These are phyloP conservation scores for Epinephelus fuscoguttatus DNA, from an alignment of 2,113 vertebrate genomes.

Conservation along the genomic window DNA sequence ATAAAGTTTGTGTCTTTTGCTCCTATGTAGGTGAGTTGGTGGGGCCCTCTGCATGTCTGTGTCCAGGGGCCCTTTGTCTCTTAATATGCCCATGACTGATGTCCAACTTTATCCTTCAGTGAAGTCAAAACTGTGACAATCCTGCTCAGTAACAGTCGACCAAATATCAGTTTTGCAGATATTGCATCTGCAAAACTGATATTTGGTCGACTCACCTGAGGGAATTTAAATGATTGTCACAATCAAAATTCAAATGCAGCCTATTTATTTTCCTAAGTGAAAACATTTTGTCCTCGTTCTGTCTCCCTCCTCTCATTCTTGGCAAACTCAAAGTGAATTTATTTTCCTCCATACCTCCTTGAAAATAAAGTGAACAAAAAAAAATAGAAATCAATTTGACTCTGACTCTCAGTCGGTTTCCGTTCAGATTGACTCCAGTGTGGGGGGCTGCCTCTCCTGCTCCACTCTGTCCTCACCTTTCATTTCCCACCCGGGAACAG, in stretches of 20 bases:
- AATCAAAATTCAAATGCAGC: background rate
- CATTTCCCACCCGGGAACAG: background rate
- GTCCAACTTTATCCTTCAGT: background rate
- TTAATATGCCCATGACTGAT: too few species aligned
- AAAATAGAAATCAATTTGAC: background rate
- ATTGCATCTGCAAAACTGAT: too few species aligned
- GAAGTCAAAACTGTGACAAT: too few species aligned
- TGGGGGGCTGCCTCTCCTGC: background rate
- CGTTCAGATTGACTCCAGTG: background rate
- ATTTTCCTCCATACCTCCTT: background rate
- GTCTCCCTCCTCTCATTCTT: background rate
- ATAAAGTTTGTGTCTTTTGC: too few species aligned
- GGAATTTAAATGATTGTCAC: background rate
- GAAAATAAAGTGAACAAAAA: constrained; percentile 14
- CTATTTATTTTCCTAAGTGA: background rate
- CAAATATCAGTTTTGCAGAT: too few species aligned
- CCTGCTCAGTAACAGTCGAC: too few species aligned
- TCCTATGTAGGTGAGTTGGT: too few species aligned
- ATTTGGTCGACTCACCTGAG: too few species aligned
- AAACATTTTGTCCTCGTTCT: background rate
- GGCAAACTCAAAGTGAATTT: background rate
- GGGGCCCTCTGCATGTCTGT: too few species aligned
- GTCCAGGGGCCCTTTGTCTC: too few species aligned
- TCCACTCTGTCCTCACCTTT: background rate
- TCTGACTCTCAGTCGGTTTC: background rate